Evolutionary conservation across 2,888 invertebrate genomes (phyloP).

Genomic region (Harpagoxenus sublaevis): DNA sequence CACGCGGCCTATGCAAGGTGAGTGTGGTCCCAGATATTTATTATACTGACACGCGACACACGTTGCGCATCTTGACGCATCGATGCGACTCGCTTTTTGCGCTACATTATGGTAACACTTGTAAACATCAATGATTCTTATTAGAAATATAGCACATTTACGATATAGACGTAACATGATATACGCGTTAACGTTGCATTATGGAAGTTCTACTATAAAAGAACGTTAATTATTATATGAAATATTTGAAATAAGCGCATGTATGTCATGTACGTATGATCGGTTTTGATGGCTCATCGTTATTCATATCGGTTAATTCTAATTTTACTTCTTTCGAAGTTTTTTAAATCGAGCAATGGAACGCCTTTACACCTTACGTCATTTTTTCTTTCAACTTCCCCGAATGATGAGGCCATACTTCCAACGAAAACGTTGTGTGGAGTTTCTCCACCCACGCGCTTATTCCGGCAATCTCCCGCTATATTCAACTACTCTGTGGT

Average conservation of each 20-base stretch:
- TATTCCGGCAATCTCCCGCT: not conserved
- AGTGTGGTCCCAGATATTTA: slow-evolving; percentile 63
- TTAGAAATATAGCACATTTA: slow-evolving; percentile 35
- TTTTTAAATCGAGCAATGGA: not conserved
- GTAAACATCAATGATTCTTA: slow-evolving; percentile 68
- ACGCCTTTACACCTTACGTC: not conserved
- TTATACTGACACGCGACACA: not conserved
- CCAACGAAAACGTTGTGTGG: not conserved
- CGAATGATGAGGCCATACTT: not conserved
- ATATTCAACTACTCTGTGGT: not conserved
- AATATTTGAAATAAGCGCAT: not conserved
- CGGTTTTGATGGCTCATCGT: not conserved
- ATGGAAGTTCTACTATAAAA: too few relatives aligned
- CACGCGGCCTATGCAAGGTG: slow-evolving; percentile 84
- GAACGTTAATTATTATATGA: not conserved
- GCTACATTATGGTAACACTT: not conserved
- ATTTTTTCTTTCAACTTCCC: not conserved
- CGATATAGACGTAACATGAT: not conserved
- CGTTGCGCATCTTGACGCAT: too few relatives aligned
- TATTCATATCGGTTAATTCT: not conserved
- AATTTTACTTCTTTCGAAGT: not conserved
- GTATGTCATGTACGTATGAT: not conserved
- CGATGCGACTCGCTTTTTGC: not conserved
- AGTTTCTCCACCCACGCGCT: not conserved
- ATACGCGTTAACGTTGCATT: not conserved